Evolutionary conservation across 2,888 invertebrate species (phyloP).

Genomic region (Synanthedon formicaeformis): DNA sequence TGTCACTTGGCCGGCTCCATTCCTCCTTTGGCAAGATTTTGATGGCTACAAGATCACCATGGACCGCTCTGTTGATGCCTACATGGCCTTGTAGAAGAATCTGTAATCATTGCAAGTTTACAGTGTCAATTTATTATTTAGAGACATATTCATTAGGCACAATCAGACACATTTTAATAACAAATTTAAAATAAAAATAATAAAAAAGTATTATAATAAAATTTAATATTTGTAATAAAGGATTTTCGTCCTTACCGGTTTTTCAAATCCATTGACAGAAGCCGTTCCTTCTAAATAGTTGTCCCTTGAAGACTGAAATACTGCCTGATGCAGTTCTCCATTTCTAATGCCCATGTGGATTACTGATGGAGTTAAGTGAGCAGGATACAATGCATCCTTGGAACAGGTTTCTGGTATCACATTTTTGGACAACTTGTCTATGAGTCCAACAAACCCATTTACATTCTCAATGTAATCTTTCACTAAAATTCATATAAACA

Average conservation of each 20-base stretch:
- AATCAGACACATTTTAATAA: neutral
- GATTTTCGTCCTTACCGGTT: conserved; percentile 71
- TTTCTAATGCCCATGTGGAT: conserved; percentile 84
- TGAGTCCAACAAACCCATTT: conserved; percentile 73
- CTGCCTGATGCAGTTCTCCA: conserved; percentile 82
- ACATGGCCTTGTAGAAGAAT: conserved; percentile 87
- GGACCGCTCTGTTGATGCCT: conserved; percentile 92
- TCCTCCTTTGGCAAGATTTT: conserved; percentile 88
- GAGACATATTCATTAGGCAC: neutral
- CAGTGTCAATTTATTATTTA: neutral
- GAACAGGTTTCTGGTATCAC: conserved; percentile 71
- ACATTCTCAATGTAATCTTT: conserved; percentile 83
- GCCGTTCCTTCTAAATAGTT: conserved; percentile 95
- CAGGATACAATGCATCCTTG: conserved; percentile 81
- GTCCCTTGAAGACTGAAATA: conserved; percentile 87
- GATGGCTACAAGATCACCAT: conserved; percentile 94
- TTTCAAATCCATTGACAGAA: conserved; percentile 82
- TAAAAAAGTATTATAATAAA: neutral
- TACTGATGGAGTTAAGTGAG: conserved; percentile 83
- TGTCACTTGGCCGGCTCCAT: conserved; percentile 92
- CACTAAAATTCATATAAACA: conserved; percentile 44
- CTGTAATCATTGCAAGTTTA: conserved; percentile 39
- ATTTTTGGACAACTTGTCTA: conserved; percentile 84
- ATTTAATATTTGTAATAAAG: neutral
- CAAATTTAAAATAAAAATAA: neutral